Base-by-base conservation (phyloP, 2,888 invertebrate species). In the Ectemnius lituratus region DNA sequence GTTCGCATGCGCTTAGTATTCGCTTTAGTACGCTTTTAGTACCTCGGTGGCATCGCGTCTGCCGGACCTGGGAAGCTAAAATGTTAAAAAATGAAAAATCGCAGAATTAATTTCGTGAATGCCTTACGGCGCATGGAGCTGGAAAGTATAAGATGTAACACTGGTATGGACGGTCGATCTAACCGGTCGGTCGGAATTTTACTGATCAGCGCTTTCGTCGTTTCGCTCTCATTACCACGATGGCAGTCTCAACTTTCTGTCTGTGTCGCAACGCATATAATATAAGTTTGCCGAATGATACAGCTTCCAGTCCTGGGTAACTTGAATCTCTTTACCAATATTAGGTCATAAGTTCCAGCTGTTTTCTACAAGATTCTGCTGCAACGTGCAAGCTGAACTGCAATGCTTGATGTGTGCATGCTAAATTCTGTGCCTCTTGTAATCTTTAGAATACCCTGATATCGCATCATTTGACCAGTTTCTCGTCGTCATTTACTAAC, bases 21-120 rank as follows among this genome's bases (percentile, higher is more conserved):
- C 67, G 83, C 80, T 79, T 80, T 85, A 82, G 78, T 84, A 85
- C 80, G 80, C 65, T 78, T 85, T 88, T 91, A 91, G 90, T 91
- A 91, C 89, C 90, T 91, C 85, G 90, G 89, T 88, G 90, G 90
- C 89, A 91, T 90, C 88, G 90, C 87, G 86, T 91, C 90, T 89
- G 90, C 89, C 90, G 90, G 90, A 88, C 90, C 90, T 90, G 90
- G 90, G 90, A 90, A 90, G 90, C 90, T 91, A 91, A 90, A 91
- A 90, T 88, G 86, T 90, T 87, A 90, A 87, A 86, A 90, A 90
- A 89, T 88, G 79, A 89, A 88, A 89, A 90, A 89, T 90, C 90
- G 90, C 90, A 87, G 81, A 84, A 90, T 90, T 90, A 90, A 89
- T 89, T 70, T 70, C 64, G 70, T 76, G 67, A 78, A 74, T 75